Evolutionary conservation across 1,140 invertebrate species (phyloP).

Genomic region (Amyelois transitella): DNA sequence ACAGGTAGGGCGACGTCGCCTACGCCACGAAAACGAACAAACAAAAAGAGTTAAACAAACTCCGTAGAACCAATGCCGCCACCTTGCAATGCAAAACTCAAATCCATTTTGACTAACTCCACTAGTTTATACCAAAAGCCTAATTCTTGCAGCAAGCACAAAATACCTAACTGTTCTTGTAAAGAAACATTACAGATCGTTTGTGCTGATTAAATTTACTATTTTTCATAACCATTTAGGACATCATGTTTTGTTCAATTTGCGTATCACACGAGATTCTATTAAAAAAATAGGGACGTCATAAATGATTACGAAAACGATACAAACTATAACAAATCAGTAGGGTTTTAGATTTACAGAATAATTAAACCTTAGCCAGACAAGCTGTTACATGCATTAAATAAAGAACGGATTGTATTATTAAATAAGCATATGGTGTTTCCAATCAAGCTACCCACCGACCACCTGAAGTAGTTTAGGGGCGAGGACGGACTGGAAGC

Average conservation of each 20-base stretch:
- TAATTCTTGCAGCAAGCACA: conserved; percentile 4
- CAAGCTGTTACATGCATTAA: conserved; percentile 54
- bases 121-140: background rate
- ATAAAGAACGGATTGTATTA: conserved; percentile 36
- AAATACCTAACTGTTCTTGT: background rate
- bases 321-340: background rate
- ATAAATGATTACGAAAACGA: background rate
- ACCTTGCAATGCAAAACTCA: background rate
- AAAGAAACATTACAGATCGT: conserved; percentile 14
- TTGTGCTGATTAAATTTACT: background rate
- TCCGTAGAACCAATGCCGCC: background rate
- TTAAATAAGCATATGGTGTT: conserved; percentile 52
- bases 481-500: conserved; percentile 5
- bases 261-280: background rate
- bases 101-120: background rate
- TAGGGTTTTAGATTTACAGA: conserved; percentile 1
- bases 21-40: conserved; percentile 63
- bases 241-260: background rate
- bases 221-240: background rate
- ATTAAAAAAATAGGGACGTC: background rate
- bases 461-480: conserved; percentile 29
- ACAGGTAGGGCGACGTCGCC: conserved; percentile 92
- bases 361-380: conserved; percentile 36
- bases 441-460: conserved; percentile 48
- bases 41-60: background rate